Evolutionary conservation across 1,140 invertebrate genomes (phyloP).

Genomic region (Uloborus diversus): DNA sequence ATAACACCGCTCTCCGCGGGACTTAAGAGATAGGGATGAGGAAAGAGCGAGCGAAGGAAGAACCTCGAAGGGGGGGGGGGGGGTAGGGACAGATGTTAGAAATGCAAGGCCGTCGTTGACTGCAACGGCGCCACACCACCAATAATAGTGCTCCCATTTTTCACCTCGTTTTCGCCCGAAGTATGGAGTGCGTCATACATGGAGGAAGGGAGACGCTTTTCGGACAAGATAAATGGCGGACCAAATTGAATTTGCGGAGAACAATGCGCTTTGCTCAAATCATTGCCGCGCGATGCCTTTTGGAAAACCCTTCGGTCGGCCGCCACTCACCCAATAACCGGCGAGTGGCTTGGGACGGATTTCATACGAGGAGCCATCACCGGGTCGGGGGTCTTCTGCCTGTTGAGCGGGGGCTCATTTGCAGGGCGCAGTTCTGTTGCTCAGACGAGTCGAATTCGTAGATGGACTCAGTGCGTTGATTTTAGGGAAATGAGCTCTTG

Average conservation of each 20-base stretch:
- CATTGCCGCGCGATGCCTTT: conserved; percentile 35
- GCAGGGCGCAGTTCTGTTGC: neutral
- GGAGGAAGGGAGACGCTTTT: conserved; percentile 5
- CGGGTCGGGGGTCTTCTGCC: conserved; percentile 1
- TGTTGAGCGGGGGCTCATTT: neutral
- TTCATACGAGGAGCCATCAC: conserved; percentile 1
- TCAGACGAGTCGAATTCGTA: neutral
- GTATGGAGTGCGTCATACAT: neutral
- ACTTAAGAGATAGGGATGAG: conserved; percentile 10
- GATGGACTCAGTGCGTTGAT: too few relatives aligned
- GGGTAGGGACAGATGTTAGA: conserved; percentile 14
- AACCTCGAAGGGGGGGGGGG: neutral
- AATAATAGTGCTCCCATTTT: conserved; percentile 36
- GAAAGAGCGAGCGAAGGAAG: neutral
- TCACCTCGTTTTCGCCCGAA: conserved; percentile 34
- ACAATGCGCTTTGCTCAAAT: conserved; percentile 55
- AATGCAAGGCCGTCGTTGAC: conserved; percentile 31
- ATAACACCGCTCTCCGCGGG: conserved; percentile 27
- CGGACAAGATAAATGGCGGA: conserved; percentile 52
- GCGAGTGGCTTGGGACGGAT: conserved; percentile 36
- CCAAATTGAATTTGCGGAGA: conserved; percentile 54
- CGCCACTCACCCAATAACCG: conserved; percentile 20
- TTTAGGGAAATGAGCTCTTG: too few relatives aligned
- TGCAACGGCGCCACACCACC: conserved; percentile 22
- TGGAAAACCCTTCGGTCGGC: conserved; percentile 6